Conservation (phyloP, 1,140 invertebrate genomes). For the Euglossa dilemma region DNA sequence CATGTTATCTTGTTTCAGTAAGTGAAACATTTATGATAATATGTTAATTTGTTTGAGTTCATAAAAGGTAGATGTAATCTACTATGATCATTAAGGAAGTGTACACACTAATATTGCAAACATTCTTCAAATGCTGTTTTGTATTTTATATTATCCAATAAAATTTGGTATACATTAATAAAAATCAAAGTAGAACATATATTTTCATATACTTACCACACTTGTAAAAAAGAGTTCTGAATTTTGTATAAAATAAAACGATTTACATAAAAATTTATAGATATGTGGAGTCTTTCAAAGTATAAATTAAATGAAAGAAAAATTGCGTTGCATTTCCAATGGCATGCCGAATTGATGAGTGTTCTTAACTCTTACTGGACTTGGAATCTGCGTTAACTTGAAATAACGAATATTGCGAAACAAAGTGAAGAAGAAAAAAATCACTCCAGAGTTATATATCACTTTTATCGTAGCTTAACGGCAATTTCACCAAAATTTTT, state of each 20-base stretch:
- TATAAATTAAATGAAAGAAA: slow-evolving; percentile 18
- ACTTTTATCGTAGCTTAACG: slow-evolving; percentile 75
- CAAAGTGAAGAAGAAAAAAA: slow-evolving; percentile 69
- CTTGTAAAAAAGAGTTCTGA: slow-evolving; percentile 7
- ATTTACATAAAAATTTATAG: slow-evolving; percentile 3
- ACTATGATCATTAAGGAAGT: slow-evolving; percentile 7
- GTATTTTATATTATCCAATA: neutral
- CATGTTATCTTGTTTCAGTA: slow-evolving; percentile 17
- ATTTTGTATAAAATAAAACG: slow-evolving; percentile 34
- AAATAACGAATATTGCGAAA: slow-evolving; percentile 65
- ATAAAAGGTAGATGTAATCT: neutral
- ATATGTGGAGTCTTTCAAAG: neutral
- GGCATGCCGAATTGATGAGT: slow-evolving; percentile 70
- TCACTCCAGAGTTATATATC: slow-evolving; percentile 78
- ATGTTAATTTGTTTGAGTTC: neutral
- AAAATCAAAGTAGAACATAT: slow-evolving; percentile 4
- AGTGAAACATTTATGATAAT: neutral
- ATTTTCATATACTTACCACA: slow-evolving; percentile 33
- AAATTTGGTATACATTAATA: slow-evolving; percentile 9
- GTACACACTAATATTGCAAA: neutral
- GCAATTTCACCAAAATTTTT: slow-evolving; percentile 73
- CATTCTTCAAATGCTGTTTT: slow-evolving; percentile 8
- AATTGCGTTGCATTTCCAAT: slow-evolving; percentile 79
- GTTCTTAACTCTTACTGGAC: slow-evolving; percentile 71
- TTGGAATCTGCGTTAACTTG: slow-evolving; percentile 70